Base-by-base conservation (phyloP, 2,888 invertebrate genomes). In the Seira ritae region DNA sequence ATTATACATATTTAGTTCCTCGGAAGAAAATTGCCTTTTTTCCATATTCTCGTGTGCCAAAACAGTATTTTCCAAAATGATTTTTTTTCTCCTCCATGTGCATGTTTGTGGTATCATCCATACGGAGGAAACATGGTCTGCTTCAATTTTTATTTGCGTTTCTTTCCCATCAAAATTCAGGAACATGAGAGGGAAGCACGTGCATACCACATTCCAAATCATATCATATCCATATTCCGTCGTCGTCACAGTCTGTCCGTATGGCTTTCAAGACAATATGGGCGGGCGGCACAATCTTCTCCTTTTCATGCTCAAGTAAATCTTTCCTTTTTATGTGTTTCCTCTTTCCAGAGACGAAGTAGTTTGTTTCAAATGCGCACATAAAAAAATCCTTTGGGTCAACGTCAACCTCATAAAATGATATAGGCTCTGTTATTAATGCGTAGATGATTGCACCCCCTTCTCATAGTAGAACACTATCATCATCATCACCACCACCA, bases 401-500 rank as follows among this genome's bases (percentile, higher is more conserved):
- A 75, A 67, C 66, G 68, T 75, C 67, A 55, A 68, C 46, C 19
- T 42, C 20, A 15, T 20, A 22, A 75, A 75, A 67, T 50, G 50
- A 50, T n/a, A 31, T 31, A 31, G 31, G 31, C 6, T 50, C 17
- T 15, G 12, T 50, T 50, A n/a, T 50, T 50, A 50, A 15, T 15
- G 50, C 50, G 50, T 3, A 50, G 2, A 50, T 50, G 50, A 50
- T 50, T 50, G 12, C 50, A 50, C 50, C 3, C 6, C 31, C 31
- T 4, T 31, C 31, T 8, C 31, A 31, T 31, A 31, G 31, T 31
- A 2, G 31, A n/a, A 31, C 31, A 31, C 8, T 8, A 31, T 31
- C 31, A 31, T 31, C 31, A 31, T 31, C 31, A 31, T 31, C 31
- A 31, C 8, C 31, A 31, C 8, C 31, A 31, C 2, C 31, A 31